Base-by-base conservation (phyloP, 2,797 vertebrate species). In the Sebastes trivittatus region DNA sequence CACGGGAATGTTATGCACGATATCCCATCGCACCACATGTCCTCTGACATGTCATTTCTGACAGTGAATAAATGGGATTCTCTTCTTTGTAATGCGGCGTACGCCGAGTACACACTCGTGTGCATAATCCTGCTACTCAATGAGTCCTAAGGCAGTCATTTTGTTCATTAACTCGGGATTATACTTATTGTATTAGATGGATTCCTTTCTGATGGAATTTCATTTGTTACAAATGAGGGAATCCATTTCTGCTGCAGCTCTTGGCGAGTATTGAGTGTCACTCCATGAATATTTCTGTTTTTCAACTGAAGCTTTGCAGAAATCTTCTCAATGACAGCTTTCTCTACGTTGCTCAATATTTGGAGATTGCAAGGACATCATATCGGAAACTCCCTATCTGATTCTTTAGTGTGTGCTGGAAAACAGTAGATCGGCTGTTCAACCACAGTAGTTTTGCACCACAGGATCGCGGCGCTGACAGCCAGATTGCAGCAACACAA, bases 111-210 rank as follows among this genome's bases (percentile, higher is more conserved):
- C 60, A 66, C 73, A 67, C 32, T 63, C n/a, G 7, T 23, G 22
- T 66, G 66, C 16, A n/a, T 87, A 90, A 91, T 90, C 86, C 78
- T 36, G 2, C 42, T 18, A 23, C 70, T 75, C 59, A 62, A 16
- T 4, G 59, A 69, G 65, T 63, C 86, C 54, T 30, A 2, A 72
- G 73, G 52, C 56, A 75, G 29, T 80, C 54, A 20, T 86, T 82
- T 79, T 75, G 23, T 74, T 38, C 69, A 80, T 78, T 81, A 86
- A 56, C 61, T 79, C 49, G 8, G 72, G 83, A 77, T 89, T 85
- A 85, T 67, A 25, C 46, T 68, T 32, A 18, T 25, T 60, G 13
- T 49, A 55, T 52, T 49, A 25, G 72, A 75, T 55, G 66, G 36
- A 78, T 81, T 87, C 38, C 32, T 81, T 30, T 82, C 42, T 55